A percentile compares a stretch with the other conserved stretches of the same genome.
Conservation (phyloP, 2,113 vertebrate genomes). For the Pomatostomus ruficeps region DNA sequence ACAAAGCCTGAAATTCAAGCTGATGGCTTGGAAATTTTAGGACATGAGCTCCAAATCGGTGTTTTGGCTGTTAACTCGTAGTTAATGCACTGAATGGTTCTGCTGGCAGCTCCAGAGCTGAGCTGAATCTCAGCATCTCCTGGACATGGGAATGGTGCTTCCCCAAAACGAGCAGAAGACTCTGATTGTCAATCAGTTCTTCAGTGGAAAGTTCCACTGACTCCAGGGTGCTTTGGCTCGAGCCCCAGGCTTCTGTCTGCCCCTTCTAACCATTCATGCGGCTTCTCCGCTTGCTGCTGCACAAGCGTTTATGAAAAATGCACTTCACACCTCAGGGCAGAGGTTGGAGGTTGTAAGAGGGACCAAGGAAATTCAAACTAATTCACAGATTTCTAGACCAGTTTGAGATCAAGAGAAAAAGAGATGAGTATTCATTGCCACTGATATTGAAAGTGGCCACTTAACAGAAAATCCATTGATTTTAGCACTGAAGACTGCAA, state of each 20-base stretch:
- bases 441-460: background rate
- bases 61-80: background rate
- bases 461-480: background rate
- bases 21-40: background rate
- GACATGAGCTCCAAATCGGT: background rate
- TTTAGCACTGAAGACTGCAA: background rate
- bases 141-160: background rate
- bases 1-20: background rate
- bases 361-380: background rate
- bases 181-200: background rate
- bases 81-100: background rate
- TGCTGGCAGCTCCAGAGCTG: background rate
- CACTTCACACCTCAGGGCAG: background rate
- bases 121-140: background rate
- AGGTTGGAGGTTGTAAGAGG: background rate
- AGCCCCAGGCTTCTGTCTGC: background rate
- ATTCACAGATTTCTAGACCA: background rate
- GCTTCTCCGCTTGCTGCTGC: background rate
- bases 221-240: background rate
- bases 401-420: background rate
- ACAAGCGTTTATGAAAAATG: background rate
- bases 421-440: background rate
- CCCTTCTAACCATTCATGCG: background rate
- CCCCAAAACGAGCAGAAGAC: background rate
- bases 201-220: slow-evolving; percentile 44